A percentile compares a stretch with the other conserved stretches of the same genome.
phyloP scores from a whole-genome alignment of 2,888 invertebrate species.

The Sympetrum striolatum region DNA sequence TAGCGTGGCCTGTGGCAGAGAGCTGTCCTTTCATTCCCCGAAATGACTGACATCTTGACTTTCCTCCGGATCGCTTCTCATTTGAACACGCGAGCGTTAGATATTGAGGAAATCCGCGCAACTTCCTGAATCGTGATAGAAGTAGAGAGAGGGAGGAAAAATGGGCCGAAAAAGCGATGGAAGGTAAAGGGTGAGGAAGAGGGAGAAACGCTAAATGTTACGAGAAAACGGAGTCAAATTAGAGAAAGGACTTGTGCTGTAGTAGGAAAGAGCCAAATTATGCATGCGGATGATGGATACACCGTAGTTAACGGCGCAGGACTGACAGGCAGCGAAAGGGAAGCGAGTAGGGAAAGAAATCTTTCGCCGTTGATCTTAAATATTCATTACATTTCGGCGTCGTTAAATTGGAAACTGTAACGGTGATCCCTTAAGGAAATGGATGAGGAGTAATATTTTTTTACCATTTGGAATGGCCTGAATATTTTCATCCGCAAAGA shows the following conservation, averaged over 20 bases:
- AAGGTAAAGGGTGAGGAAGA: background rate
- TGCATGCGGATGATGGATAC: background rate
- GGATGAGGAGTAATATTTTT: no score
- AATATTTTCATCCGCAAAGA: no score
- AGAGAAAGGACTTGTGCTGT: background rate
- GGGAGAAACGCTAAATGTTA: background rate
- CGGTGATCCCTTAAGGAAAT: no score
- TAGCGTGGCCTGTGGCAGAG: background rate
- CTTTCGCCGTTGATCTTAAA: background rate
- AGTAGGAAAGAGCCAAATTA: background rate
- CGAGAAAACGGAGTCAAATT: background rate
- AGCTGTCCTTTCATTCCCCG: background rate
- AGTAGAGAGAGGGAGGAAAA: background rate
- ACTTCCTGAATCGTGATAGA: background rate
- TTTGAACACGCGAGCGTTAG: background rate
- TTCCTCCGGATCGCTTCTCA: background rate
- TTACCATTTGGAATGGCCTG: no score
- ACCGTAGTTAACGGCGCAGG: background rate
- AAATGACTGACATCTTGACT: slow-evolving; percentile 2
- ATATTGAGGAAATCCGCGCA: background rate
- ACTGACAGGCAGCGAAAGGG: background rate
- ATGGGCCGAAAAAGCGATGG: background rate
- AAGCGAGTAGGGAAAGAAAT: background rate
- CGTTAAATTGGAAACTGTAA: background rate
- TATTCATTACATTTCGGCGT: background rate